Conservation (phyloP, 2,113 vertebrate genomes). For the Plestiodon gilberti region DNA sequence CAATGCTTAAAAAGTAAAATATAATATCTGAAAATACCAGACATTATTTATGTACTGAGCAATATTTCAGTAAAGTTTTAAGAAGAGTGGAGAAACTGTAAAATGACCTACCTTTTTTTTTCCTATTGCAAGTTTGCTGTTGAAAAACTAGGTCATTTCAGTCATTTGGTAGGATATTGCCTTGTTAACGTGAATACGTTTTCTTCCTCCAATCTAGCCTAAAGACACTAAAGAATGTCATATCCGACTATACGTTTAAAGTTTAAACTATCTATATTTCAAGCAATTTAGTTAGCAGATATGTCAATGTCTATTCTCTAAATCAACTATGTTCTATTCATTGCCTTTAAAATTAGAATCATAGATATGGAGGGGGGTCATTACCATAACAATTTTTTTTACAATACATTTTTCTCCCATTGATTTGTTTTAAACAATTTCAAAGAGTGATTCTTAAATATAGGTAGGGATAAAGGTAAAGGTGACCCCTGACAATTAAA, state of each 20-base stretch:
- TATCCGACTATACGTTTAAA: too few relatives aligned
- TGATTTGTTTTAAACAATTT: slow-evolving; percentile 40
- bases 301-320: background rate
- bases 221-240: too few relatives aligned
- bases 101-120: background rate
- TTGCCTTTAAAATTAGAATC: slow-evolving; percentile 10
- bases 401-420: background rate
- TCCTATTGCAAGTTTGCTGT: background rate
- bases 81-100: fast-evolving
- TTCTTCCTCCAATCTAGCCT: background rate
- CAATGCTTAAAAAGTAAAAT: slow-evolving; percentile 4
- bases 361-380: too few relatives aligned
- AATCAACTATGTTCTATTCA: background rate
- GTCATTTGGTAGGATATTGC: background rate
- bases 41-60: background rate
- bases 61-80: background rate
- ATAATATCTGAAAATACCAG: background rate
- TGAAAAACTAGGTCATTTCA: background rate
- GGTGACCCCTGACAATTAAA: too few relatives aligned
- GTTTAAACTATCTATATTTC: too few relatives aligned
- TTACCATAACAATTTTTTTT: slow-evolving; percentile 27
- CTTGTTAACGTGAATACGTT: background rate
- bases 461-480: slow-evolving; percentile 2
- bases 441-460: slow-evolving; percentile 19
- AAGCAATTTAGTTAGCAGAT: background rate